Percentiles rank a stretch among this genome's conserved stretches.
phyloP scores from a whole-genome alignment of 2,797 vertebrate species.

The Distichodus sexfasciatus region DNA sequence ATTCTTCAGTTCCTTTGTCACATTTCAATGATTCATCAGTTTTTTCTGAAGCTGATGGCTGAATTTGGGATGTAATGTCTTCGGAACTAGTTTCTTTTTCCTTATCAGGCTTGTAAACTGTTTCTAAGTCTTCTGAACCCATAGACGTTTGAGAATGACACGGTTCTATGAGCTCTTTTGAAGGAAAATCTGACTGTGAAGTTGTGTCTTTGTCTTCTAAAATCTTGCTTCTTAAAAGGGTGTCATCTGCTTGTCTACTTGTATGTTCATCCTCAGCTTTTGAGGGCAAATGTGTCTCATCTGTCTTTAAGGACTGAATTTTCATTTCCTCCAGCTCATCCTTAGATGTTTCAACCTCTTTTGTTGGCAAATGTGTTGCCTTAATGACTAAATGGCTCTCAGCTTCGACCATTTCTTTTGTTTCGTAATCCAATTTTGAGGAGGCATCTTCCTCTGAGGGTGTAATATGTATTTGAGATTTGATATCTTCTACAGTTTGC shows the following conservation, averaged over 20 bases:
- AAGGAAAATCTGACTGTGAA: background rate
- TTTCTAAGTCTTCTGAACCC: background rate
- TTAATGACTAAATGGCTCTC: background rate
- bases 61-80: background rate
- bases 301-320: background rate
- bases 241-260: background rate
- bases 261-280: slow-evolving; percentile 4
- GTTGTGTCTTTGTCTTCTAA: background rate
- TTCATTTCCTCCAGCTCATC: slow-evolving; percentile 4
- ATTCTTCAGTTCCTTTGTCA: slow-evolving; percentile 18
- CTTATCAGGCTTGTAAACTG: background rate
- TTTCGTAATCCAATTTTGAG: background rate
- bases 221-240: background rate
- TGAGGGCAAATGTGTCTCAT: background rate
- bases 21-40: background rate
- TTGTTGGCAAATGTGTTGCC: background rate
- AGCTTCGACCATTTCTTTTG: slow-evolving; percentile 9
- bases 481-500: slow-evolving; percentile 9
- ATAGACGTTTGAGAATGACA: background rate
- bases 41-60: background rate
- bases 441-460: background rate
- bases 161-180: background rate
- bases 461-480: slow-evolving; percentile 3
- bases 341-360: slow-evolving; percentile 3
- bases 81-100: background rate